Percentiles rank a stretch among this genome's conserved stretches.
Conservation (phyloP, 2,888 invertebrate species). For the Erebia epiphron region DNA sequence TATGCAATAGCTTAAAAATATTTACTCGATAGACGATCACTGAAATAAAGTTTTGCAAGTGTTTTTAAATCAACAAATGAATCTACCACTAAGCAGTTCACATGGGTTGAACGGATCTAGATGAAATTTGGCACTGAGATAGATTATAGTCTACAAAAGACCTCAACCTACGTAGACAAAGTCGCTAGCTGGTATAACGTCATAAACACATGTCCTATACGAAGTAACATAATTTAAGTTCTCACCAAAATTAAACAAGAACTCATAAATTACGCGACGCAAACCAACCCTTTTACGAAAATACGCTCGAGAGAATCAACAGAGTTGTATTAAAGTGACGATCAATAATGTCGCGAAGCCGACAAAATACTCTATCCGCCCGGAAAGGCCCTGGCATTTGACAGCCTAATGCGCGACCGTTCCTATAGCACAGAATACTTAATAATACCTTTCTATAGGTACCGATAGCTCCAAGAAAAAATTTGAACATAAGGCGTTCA, state of each 20-base stretch:
- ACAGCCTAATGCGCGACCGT: background rate
- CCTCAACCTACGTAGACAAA: too few species aligned
- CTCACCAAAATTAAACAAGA: background rate
- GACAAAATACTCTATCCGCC: slow-evolving; percentile 11
- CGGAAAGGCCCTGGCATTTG: background rate
- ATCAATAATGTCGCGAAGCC: slow-evolving; percentile 20
- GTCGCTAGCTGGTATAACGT: too few species aligned
- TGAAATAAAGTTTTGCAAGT: too few species aligned
- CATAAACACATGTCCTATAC: too few species aligned
- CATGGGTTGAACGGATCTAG: too few species aligned
- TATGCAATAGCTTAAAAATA: too few species aligned
- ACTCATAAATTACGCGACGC: background rate
- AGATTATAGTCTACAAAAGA: too few species aligned
- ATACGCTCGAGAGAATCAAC: slow-evolving; percentile 1
- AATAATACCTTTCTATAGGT: background rate
- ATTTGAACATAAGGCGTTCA: background rate
- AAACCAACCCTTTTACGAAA: slow-evolving; percentile 9
- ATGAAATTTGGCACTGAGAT: too few species aligned
- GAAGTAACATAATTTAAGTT: too few species aligned
- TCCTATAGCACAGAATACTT: background rate
- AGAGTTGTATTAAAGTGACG: slow-evolving; percentile 17
- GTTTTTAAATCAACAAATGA: too few species aligned
- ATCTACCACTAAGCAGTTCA: too few species aligned
- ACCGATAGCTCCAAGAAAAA: background rate
- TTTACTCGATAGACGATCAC: too few species aligned